Evolutionary conservation across 2,797 vertebrate genomes (phyloP).

Genomic region (Sebastes matsubarae): DNA sequence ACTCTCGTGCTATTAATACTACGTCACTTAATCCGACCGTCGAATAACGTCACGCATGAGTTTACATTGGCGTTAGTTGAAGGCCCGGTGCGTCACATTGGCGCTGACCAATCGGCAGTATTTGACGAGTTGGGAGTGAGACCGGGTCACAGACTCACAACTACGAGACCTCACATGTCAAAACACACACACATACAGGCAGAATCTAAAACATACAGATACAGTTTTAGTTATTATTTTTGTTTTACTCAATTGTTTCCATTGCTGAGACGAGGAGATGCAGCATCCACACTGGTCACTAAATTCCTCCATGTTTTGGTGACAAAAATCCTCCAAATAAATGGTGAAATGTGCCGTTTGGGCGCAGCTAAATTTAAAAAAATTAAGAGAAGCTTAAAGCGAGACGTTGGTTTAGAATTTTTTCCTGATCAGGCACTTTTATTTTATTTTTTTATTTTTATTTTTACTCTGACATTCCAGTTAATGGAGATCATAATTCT

Average conservation of each 20-base stretch:
- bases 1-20: no score
- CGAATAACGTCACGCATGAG: no score
- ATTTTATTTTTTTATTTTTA: not conserved
- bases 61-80: no score
- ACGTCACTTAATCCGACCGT: no score
- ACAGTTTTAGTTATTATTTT: not conserved
- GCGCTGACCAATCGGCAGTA: no score
- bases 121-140: no score
- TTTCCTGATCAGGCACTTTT: not conserved
- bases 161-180: not conserved
- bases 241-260: not conserved
- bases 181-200: not conserved
- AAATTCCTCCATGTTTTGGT: not conserved
- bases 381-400: not conserved
- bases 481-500: not conserved
- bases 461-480: conserved; percentile 7
- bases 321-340: not conserved
- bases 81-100: no score
- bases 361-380: not conserved
- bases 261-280: not conserved
- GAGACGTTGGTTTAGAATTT: not conserved
- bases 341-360: no score
- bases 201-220: not conserved
- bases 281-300: not conserved
- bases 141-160: not conserved